Conservation (phyloP, 2,113 vertebrate species). For the Eudyptes chrysolophus region DNA sequence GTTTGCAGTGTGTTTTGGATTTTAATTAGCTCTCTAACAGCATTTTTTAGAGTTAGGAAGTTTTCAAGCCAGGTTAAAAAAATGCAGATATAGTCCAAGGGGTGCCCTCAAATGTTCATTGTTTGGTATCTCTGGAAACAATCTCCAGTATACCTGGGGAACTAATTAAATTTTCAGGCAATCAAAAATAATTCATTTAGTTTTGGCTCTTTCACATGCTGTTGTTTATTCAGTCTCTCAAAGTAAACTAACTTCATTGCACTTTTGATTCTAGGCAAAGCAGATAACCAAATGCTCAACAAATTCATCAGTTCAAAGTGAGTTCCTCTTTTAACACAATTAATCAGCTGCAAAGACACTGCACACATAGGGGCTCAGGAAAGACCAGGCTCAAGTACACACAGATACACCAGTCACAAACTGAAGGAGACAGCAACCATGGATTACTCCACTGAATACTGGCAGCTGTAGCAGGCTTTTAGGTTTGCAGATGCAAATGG, state of each 20-base stretch:
- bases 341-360: background rate
- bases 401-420: background rate
- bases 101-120: background rate
- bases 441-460: background rate
- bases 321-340: background rate
- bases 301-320: fast-evolving
- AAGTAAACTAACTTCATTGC: background rate
- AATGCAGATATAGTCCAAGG: background rate
- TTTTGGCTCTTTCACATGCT: background rate
- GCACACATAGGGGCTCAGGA: fast-evolving
- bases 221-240: background rate
- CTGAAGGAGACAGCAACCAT: background rate
- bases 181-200: background rate
- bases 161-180: background rate
- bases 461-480: background rate
- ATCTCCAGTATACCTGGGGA: background rate
- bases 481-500: background rate
- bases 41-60: background rate
- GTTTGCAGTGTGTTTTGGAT: background rate
- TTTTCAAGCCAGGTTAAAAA: background rate
- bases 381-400: fast-evolving
- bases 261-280: background rate
- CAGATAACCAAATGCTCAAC: background rate
- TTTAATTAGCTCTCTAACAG: background rate
- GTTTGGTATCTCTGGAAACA: background rate